Evolutionary conservation across 2,113 vertebrate genomes (phyloP), one percentile per base, ranked within the genome.

Genomic region (Eonycteris spelaea): DNA sequence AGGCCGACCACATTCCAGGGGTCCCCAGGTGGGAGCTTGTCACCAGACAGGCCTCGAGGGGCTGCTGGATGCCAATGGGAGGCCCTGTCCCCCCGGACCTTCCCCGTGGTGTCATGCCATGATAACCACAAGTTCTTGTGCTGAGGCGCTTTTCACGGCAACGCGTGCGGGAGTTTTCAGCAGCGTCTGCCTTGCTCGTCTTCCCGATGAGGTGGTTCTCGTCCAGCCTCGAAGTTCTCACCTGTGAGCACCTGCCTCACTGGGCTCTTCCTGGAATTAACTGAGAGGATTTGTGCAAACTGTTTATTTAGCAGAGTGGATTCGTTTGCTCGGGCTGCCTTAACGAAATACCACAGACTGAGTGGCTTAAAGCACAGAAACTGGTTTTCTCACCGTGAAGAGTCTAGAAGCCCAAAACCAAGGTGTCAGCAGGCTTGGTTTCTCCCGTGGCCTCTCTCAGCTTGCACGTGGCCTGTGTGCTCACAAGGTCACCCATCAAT

Each of bases 401-500:
- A 59, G 24, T 51, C 61, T 45, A 14, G 28, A 51, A 30, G 48
- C 28, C 48, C 57, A 22, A 30, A 63, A 21, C 53, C 28, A 53
- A 75, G n/a, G 53, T 9, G 30, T 26, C 21, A 13, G 30, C 51
- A 16, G 51, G n/a, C 3, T 13, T 15, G 24, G 68, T 22, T 74
- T 59, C 14, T 61, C 53, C 77, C 38, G 43, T 83, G 74, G 38
- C 4, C 61, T 78, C 45, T 74, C 40, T 19, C 78, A 9, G 30
- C 35, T 2, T 65, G 45, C 19, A 7, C 38, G 6, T 6, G 24
- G 30, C 48, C 71, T 5, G 13, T 8, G 15, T 59, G 63, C 48
- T 77, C 51, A 28, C 0, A 3, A 0, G 11, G 28, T 38, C 30
- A 0, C 40, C 68, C 28, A 13, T 33, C 2, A 0, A 13, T 22